Evolutionary conservation across 53 echinoderm and acorn worm species (phyloP).

Genomic region (Mesocentrotus franciscanus): DNA sequence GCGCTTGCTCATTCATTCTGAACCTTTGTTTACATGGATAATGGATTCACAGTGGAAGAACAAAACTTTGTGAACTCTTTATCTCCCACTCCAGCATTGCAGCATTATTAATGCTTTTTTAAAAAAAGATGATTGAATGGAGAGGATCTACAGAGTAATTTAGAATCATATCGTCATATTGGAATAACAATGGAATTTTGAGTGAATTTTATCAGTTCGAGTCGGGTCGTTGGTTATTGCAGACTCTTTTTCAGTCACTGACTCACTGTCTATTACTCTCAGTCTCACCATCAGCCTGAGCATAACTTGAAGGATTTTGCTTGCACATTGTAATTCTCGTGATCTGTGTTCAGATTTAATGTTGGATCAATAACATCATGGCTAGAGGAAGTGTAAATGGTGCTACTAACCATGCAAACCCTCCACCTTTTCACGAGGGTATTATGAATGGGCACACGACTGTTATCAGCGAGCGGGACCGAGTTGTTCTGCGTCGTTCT

Average conservation of each 20-base stretch:
- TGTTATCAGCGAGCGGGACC: conserved; percentile 61
- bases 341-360: not conserved
- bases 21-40: not conserved
- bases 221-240: not conserved
- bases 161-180: not conserved
- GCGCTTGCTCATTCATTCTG: not conserved
- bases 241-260: not conserved
- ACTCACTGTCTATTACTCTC: not conserved
- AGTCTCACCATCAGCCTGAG: not conserved
- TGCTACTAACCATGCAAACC: not conserved
- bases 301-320: not conserved
- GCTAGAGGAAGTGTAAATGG: conserved; percentile 42
- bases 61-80: not conserved
- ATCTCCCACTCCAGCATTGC: not conserved
- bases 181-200: not conserved
- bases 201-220: not conserved
- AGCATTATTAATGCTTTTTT: not conserved
- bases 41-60: not conserved
- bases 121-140: not conserved
- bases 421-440: conserved; percentile 53
- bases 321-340: not conserved
- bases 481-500: conserved; percentile 54
- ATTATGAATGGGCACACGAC: conserved; percentile 42
- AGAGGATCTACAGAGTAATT: not conserved
- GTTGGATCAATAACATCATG: conserved; percentile 5